Conservation (phyloP, 64 coral and sea anemone genomes). For the Porites australiensis region DNA sequence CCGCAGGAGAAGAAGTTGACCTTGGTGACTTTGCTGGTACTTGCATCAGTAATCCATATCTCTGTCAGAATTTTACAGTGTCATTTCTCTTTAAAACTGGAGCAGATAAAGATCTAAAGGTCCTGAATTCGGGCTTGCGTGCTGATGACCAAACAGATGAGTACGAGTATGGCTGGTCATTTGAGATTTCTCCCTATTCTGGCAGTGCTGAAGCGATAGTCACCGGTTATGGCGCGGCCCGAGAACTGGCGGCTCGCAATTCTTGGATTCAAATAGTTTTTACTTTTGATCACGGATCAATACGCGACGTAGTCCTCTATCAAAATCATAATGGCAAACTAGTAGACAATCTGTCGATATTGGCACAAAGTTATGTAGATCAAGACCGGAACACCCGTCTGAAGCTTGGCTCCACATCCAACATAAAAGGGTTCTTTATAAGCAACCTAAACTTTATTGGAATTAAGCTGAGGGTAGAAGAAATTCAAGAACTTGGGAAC, state of each 20-base stretch:
- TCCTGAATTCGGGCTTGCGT: background rate
- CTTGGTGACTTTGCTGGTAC: slow-evolving; percentile 22
- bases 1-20: background rate
- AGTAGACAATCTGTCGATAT: background rate
- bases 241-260: background rate
- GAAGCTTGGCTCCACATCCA: background rate
- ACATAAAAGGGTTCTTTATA: background rate
- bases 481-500: background rate
- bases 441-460: background rate
- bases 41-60: slow-evolving; percentile 8
- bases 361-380: background rate
- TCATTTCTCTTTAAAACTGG: slow-evolving; percentile 19
- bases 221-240: background rate
- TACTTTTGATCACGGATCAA: background rate
- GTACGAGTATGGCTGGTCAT: background rate
- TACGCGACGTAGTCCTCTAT: background rate
- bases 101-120: background rate
- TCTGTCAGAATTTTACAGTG: slow-evolving; percentile 10
- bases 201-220: background rate
- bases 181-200: background rate
- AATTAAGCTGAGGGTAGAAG: background rate
- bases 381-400: slow-evolving; percentile 1
- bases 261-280: background rate
- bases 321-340: background rate
- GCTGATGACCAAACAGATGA: background rate